Evolutionary conservation across 2,888 invertebrate species (phyloP).

Genomic region (Conus canariensis): DNA sequence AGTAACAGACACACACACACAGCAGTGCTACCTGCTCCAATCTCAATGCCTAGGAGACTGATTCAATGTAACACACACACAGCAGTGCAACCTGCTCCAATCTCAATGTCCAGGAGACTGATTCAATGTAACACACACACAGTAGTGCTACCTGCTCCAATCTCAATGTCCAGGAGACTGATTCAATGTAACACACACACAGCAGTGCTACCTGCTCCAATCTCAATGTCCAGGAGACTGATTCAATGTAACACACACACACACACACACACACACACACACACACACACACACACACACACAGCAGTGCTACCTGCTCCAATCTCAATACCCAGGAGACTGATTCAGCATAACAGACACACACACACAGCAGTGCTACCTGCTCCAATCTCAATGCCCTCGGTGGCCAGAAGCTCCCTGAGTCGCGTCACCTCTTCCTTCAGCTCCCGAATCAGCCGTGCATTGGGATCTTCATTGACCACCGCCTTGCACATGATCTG

Average conservation of each 20-base stretch:
- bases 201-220: neutral
- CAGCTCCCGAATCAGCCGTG: constrained; percentile 98
- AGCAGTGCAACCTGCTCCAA: neutral
- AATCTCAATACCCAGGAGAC: no score
- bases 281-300: neutral
- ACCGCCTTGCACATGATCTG: constrained; percentile 99
- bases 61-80: neutral
- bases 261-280: neutral
- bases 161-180: no score
- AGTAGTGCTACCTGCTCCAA: neutral
- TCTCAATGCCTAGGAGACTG: no score
- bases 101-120: no score
- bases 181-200: neutral
- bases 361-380: constrained; percentile 46
- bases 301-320: no score
- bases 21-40: no score
- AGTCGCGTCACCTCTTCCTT: constrained; percentile 98
- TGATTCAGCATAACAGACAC: no score
- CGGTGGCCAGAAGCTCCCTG: constrained; percentile 94
- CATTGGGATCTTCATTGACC: constrained; percentile 99
- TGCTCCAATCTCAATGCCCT: constrained; percentile 90
- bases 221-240: no score
- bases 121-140: neutral
- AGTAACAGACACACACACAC: no score
- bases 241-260: neutral